Percentiles rank a stretch among this genome's conserved stretches.
phyloP scores from a whole-genome alignment of 2,113 vertebrate species.

The Dunckerocampus dactyliophorus region DNA sequence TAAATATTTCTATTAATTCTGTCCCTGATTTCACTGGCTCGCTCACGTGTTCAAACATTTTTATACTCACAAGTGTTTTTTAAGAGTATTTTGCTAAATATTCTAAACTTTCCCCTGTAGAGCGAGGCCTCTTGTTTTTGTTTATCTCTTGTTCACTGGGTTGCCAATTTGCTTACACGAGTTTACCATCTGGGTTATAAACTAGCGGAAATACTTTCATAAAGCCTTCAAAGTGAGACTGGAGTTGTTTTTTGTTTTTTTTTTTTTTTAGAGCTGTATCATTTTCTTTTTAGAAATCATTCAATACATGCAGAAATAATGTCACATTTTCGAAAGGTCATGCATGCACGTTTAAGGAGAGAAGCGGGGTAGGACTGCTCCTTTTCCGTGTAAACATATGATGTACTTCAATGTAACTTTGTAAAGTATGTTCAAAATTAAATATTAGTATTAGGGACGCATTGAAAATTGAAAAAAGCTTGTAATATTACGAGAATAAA shows the following conservation, averaged over 20 bases:
- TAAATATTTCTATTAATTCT: neutral
- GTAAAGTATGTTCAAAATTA: too few relatives aligned
- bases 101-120: slow-evolving; percentile 3
- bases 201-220: slow-evolving; percentile 36
- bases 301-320: neutral
- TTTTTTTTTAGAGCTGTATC: neutral
- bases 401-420: too few relatives aligned
- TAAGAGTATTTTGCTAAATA: neutral
- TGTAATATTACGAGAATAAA: too few relatives aligned
- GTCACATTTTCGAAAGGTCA: neutral
- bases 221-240: neutral
- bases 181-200: slow-evolving; percentile 38
- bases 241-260: too few relatives aligned
- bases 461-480: too few relatives aligned
- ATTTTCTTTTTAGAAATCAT: neutral
- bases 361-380: too few relatives aligned
- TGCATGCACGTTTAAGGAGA: too few relatives aligned
- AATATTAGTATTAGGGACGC: too few relatives aligned
- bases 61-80: slow-evolving; percentile 14
- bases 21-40: neutral
- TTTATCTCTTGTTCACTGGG: slow-evolving; percentile 44
- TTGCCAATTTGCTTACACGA: slow-evolving; percentile 49
- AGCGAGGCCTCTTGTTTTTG: slow-evolving; percentile 21
- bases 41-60: neutral
- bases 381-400: too few relatives aligned